These are phyloP conservation scores for Fregetta grallaria DNA, from an alignment of 2,113 vertebrate species.

Conservation along the genomic window DNA sequence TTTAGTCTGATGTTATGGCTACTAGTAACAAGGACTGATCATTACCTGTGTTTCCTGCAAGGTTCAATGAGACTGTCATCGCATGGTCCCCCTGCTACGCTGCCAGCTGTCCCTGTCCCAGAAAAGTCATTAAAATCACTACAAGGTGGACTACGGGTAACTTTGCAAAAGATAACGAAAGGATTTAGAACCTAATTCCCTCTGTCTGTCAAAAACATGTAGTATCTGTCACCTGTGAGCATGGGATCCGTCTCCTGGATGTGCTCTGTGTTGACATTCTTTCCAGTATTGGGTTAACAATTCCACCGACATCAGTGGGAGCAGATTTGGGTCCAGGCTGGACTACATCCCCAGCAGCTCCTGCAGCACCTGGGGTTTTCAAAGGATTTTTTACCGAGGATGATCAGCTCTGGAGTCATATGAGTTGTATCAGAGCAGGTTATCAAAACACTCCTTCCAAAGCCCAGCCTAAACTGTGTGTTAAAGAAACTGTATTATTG, in stretches of 20 bases:
- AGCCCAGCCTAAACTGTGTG: not conserved
- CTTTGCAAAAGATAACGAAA: not conserved
- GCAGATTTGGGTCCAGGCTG: not conserved
- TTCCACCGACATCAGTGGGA: not conserved
- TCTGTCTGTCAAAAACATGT: not conserved
- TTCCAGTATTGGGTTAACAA: not conserved
- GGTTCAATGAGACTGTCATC: not conserved
- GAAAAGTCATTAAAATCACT: constrained; percentile 31
- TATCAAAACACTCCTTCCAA: fast-evolving
- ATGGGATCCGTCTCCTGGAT: not conserved
- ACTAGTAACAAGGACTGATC: not conserved
- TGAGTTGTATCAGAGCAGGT: fast-evolving
- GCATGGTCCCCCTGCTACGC: not conserved
- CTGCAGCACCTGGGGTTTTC: not conserved
- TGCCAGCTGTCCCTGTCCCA: not conserved
- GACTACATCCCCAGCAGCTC: not conserved
- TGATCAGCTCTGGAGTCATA: fast-evolving
- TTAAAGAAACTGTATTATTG: not conserved
- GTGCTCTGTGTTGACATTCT: not conserved
- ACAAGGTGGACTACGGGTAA: not conserved
- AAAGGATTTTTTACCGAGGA: not conserved
- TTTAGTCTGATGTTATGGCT: not conserved
- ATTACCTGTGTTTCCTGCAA: not conserved
- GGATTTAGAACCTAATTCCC: constrained; percentile 28
- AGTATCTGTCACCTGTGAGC: not conserved